A percentile compares a stretch with the other conserved stretches of the same genome.
phyloP scores from a whole-genome alignment of 2,113 vertebrate species.

The Clarias batrachus region DNA sequence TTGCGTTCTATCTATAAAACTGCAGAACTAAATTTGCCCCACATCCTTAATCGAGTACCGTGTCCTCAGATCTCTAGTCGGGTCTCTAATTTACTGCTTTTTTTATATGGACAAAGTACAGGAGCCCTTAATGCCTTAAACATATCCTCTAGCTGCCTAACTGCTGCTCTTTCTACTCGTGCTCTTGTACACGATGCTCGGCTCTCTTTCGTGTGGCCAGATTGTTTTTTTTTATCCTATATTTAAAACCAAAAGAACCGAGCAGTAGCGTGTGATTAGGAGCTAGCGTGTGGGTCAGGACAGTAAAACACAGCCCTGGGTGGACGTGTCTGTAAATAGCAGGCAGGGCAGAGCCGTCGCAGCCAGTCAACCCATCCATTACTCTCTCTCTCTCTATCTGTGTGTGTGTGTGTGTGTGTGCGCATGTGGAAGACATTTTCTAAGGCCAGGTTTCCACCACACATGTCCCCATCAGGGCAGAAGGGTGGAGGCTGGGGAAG shows the following conservation, averaged over 20 bases:
- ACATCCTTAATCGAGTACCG: neutral
- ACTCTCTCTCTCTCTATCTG: constrained; percentile 36
- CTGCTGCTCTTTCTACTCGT: constrained; percentile 12
- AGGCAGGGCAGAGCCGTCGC: constrained; percentile 48
- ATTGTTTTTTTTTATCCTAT: constrained; percentile 62
- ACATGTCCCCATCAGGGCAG: constrained; percentile 59
- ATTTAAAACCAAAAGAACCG: constrained; percentile 57
- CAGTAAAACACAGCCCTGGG: constrained; percentile 70
- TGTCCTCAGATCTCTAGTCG: neutral
- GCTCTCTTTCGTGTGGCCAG: constrained; percentile 15
- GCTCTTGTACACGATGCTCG: neutral
- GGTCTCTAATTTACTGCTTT: neutral
- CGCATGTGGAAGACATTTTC: constrained; percentile 67
- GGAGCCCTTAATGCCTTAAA: neutral
- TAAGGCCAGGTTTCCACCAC: constrained; percentile 70
- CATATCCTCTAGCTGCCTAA: neutral
- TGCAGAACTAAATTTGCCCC: neutral
- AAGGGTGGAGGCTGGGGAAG: constrained; percentile 63
- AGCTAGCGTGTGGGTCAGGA: constrained; percentile 49
- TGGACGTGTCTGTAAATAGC: constrained; percentile 71
- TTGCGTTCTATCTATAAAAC: neutral
- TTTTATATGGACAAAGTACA: neutral
- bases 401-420: constrained; percentile 17
- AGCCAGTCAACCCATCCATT: constrained; percentile 71
- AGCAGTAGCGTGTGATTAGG: constrained; percentile 69